These are phyloP conservation scores for Hoplodrina ambigua DNA, from an alignment of 2,888 invertebrate genomes.

Conservation along the genomic window DNA sequence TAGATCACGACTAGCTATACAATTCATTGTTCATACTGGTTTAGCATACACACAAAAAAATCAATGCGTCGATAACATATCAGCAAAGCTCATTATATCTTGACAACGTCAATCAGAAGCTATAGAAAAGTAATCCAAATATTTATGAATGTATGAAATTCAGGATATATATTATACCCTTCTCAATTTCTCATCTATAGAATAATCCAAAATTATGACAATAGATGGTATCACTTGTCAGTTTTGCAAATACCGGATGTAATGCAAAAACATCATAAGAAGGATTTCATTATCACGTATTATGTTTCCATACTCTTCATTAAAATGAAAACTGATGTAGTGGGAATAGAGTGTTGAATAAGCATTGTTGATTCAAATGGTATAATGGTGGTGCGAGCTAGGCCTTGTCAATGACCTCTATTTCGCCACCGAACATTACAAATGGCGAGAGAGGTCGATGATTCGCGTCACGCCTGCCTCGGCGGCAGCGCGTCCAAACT, in stretches of 20 bases:
- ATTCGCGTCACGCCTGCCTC: conserved; percentile 78
- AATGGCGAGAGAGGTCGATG: conserved; percentile 81
- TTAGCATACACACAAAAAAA: conserved; percentile 64
- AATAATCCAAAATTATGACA: conserved; percentile 56
- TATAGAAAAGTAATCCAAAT: conserved; percentile 61
- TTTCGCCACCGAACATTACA: conserved; percentile 84
- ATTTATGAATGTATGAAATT: conserved; percentile 67
- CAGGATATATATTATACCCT: conserved; percentile 48
- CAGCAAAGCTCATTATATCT: conserved; percentile 63
- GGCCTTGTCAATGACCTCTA: conserved; percentile 90
- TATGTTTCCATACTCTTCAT: conserved; percentile 61
- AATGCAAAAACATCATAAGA: conserved; percentile 52
- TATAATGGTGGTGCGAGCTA: conserved; percentile 80
- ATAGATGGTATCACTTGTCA: conserved; percentile 43
- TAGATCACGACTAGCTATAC: conserved; percentile 80
- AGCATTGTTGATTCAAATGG: conserved; percentile 73
- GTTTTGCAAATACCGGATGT: conserved; percentile 62
- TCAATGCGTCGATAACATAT: conserved; percentile 56
- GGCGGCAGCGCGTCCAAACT: conserved; percentile 58
- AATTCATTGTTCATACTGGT: conserved; percentile 70
- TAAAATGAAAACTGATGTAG: conserved; percentile 58
- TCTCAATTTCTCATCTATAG: conserved; percentile 28
- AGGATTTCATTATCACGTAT: conserved; percentile 61
- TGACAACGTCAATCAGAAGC: conserved; percentile 63
- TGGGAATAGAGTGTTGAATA: conserved; percentile 63